phyloP scores from a whole-genome alignment of 2,888 invertebrate species.

The Lobophora halterata region DNA sequence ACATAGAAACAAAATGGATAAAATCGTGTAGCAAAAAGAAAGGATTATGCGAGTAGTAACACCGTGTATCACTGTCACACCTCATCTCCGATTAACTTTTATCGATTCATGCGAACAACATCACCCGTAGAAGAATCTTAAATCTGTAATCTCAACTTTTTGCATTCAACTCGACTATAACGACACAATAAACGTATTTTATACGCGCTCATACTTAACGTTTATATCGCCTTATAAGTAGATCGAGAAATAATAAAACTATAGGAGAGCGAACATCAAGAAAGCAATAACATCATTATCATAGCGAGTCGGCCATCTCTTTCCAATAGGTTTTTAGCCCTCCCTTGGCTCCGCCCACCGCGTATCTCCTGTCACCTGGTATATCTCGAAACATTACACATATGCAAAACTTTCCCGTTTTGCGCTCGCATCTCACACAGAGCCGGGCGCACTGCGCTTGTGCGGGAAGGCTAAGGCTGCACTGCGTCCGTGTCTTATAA shows the following conservation, averaged over 20 bases:
- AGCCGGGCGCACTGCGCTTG: constrained; percentile 9
- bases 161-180: constrained; percentile 68
- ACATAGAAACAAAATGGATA: background rate
- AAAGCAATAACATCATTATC: constrained; percentile 81
- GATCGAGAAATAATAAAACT: constrained; percentile 80
- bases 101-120: constrained; percentile 52
- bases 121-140: constrained; percentile 57
- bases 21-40: constrained; percentile 7
- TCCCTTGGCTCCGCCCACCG: constrained; percentile 73
- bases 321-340: constrained; percentile 76
- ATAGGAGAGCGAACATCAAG: constrained; percentile 77
- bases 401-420: constrained; percentile 79
- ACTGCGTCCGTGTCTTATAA: constrained; percentile 53
- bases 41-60: constrained; percentile 4
- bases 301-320: constrained; percentile 79
- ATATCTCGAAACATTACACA: constrained; percentile 81
- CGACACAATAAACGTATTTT: constrained; percentile 78
- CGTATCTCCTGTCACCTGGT: constrained; percentile 79
- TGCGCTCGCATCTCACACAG: constrained; percentile 61
- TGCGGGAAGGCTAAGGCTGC: constrained; percentile 44
- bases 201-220: constrained; percentile 76
- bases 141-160: constrained; percentile 73
- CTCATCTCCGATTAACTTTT: constrained; percentile 58
- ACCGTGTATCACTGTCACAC: constrained; percentile 15
- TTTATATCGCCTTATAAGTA: constrained; percentile 80